phyloP scores from a whole-genome alignment of 92 coral and sea anemone species.

The Chrysogorgia sp. region DNA sequence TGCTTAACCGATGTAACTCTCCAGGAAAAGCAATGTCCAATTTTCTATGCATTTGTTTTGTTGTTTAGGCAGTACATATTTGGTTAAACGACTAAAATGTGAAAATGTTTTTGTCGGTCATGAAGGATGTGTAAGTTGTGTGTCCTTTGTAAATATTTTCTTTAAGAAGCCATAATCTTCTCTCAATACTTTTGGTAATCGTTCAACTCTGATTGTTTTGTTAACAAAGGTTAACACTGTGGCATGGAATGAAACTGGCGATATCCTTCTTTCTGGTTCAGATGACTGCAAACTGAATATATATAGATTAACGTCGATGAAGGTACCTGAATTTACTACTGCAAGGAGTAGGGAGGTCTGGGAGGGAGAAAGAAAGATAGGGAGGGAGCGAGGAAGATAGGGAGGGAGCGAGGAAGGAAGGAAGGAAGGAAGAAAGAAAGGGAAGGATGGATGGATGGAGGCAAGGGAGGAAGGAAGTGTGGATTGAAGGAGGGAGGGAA shows the following conservation, averaged over 20 bases:
- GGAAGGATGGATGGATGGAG: no score
- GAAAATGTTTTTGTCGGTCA: constrained; percentile 82
- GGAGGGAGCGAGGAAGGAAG: no score
- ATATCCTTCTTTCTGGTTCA: constrained; percentile 86
- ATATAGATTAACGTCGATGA: constrained; percentile 66
- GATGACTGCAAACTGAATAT: constrained; percentile 93
- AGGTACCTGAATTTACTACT: constrained; percentile 63
- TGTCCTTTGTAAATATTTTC: not conserved
- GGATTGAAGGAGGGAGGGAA: no score
- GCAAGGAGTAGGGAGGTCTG: no score
- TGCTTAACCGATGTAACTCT: no score
- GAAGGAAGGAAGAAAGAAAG: no score
- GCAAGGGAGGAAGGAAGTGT: no score
- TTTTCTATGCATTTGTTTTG: not conserved
- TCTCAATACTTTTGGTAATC: not conserved
- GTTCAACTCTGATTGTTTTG: not conserved
- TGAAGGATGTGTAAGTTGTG: constrained; percentile 89
- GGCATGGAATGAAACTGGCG: constrained; percentile 88
- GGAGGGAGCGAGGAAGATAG: no score
- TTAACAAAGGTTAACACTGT: constrained; percentile 82
- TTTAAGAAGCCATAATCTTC: not conserved
- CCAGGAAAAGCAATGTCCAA: no score
- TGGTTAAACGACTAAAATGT: constrained; percentile 83
- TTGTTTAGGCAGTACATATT: constrained; percentile 69
- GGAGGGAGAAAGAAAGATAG: no score